Conservation (phyloP, 2,113 vertebrate genomes). For the Mesitornis unicolor region DNA sequence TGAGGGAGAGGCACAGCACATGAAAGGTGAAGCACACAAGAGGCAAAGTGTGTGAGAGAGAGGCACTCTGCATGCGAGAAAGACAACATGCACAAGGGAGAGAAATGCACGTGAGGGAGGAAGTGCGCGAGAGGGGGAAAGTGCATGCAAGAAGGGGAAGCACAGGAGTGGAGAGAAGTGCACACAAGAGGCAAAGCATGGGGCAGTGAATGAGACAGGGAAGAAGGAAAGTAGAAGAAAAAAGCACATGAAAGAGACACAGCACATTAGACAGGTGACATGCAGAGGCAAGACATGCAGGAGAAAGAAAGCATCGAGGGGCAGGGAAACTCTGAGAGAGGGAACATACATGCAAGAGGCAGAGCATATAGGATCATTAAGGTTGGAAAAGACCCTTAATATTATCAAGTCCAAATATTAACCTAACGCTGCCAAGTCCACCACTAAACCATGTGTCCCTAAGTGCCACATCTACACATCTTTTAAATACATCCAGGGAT, state of each 20-base stretch:
- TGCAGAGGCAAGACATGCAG: neutral
- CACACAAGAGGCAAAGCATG: neutral
- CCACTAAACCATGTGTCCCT: too few relatives aligned
- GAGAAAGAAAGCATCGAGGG: accelerated
- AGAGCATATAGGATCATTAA: neutral
- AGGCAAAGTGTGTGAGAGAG: neutral
- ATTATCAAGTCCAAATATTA: too few relatives aligned
- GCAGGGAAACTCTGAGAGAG: neutral
- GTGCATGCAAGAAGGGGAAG: accelerated
- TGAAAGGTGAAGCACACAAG: neutral
- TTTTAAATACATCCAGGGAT: too few relatives aligned
- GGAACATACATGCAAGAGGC: neutral
- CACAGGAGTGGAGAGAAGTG: neutral
- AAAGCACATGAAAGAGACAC: neutral
- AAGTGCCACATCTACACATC: too few relatives aligned
- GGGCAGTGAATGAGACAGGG: neutral
- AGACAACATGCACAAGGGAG: neutral
- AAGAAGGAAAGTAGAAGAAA: neutral
- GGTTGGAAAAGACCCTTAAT: too few relatives aligned
- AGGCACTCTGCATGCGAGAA: accelerated
- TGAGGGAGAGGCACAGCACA: neutral
- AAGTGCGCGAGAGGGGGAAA: neutral
- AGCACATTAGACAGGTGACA: neutral
- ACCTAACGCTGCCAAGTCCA: too few relatives aligned
- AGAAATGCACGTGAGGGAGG: neutral